A percentile compares a stretch with the other conserved stretches of the same genome.
phyloP scores from a whole-genome alignment of 2,797 vertebrate species.

The Enteromius trimaculatus region DNA sequence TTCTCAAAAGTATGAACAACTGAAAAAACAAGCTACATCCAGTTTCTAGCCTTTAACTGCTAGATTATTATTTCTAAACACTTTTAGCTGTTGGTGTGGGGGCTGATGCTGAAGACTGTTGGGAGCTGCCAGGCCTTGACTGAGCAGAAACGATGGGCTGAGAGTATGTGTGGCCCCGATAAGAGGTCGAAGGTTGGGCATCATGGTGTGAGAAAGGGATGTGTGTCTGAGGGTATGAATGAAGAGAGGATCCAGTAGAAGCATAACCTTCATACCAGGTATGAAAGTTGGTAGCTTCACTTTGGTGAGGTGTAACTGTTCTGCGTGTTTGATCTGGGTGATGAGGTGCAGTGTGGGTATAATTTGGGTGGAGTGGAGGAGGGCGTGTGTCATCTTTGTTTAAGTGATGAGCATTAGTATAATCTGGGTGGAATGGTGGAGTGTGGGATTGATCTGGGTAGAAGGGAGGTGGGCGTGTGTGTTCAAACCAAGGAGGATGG shows the following conservation, averaged over 20 bases:
- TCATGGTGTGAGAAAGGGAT: neutral
- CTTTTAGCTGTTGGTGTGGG: neutral
- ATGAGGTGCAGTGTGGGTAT: neutral
- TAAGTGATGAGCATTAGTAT: neutral
- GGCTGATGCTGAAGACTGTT: neutral
- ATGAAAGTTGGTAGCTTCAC: neutral
- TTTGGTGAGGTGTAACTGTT: neutral
- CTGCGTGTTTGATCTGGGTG: neutral
- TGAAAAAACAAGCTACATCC: neutral
- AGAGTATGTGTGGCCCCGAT: neutral
- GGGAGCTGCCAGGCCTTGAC: neutral
- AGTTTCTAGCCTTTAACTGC: neutral
- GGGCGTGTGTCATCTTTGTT: neutral
- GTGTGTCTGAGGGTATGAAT: neutral
- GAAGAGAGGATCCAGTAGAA: neutral
- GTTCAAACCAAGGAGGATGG: no score
- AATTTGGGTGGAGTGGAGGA: neutral
- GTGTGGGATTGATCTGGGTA: neutral
- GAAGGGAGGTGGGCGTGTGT: neutral
- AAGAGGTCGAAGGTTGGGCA: neutral
- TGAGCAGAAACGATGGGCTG: neutral
- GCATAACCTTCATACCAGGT: neutral
- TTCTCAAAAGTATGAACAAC: neutral
- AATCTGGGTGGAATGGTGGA: neutral
- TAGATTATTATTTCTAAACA: neutral